Evolutionary conservation across 2,797 vertebrate species (phyloP), one percentile per base, ranked within the genome.

Genomic region (Rhinichthys osculus): DNA sequence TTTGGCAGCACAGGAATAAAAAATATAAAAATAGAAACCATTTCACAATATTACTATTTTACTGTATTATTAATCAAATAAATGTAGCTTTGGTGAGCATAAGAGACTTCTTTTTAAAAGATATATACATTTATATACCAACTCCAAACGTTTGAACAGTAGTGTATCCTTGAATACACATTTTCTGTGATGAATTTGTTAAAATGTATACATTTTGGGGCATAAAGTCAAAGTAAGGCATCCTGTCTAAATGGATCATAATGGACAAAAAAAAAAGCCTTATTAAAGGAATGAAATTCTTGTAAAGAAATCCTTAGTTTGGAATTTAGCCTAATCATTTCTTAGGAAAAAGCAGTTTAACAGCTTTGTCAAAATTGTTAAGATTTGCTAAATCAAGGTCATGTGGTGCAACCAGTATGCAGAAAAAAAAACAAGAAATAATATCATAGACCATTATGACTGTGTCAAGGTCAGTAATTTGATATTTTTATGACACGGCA

Each of bases 91-190:
- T 88, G 3, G 8, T 59, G 52, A 57, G 52, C 7, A 54, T 13
- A 50, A 52, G 50, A 52, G 0, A 52, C 86, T 89, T 89, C 38
- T 72, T 90, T 81, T 90, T 19, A 54, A 54, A 21, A 50, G 7
- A 42, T 42, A 10, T 8, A 8, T 40, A 40, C 7, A 9, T 42
- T 1, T 13, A 47, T 47, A 16, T 47, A 47, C 23, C 1, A 4
- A 59, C 9, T 59, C 4, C 4, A 6, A 27, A 62, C 1, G 0
- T 13, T 27, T 13, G n/a, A 62, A 62, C 9, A 11, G 9, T 59
- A 4, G 23, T 57, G 7, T 57, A 23, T 57, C 7, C 19, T 57
- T 59, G 23, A 59, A 59, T n/a, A 59, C 57, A 59, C 10, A 27
- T 62, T 62, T 62, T 62, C 23, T 62, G 4, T n/a, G n/a, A 27